Conservation (phyloP, 1,140 invertebrate genomes). For the Choristoneura fumiferana region DNA sequence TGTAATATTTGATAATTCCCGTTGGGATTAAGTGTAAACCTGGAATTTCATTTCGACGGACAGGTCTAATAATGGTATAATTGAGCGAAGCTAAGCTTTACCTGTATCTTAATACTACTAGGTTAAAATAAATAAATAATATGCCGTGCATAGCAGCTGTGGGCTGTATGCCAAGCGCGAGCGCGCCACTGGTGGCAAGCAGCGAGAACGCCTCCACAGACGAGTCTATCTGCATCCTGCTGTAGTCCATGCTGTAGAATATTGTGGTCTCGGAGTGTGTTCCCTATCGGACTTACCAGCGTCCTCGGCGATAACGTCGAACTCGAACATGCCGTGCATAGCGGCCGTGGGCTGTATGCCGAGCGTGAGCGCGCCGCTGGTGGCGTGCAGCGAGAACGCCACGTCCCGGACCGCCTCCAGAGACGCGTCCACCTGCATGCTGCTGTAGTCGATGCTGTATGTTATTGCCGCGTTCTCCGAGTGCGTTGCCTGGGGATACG, state of each 20-base stretch:
- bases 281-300: conserved; percentile 40
- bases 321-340: conserved; percentile 80
- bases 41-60: too few species aligned
- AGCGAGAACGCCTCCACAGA: conserved; percentile 65
- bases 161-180: conserved; percentile 73
- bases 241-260: conserved; percentile 60
- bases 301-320: conserved; percentile 77
- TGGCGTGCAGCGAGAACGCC: conserved; percentile 65
- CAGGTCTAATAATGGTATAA: too few species aligned
- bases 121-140: too few species aligned
- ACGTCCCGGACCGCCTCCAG: conserved; percentile 45
- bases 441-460: conserved; percentile 61
- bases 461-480: conserved; percentile 64
- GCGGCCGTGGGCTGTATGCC: conserved; percentile 69
- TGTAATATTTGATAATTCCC: too few species aligned
- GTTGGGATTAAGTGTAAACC: too few species aligned
- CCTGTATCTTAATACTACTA: too few species aligned
- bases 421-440: conserved; percentile 56
- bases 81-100: too few species aligned
- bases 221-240: conserved; percentile 56
- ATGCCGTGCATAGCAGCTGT: conserved; percentile 76
- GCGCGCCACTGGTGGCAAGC: conserved; percentile 52
- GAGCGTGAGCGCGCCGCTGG: conserved; percentile 63
- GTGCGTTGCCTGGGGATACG: conserved; percentile 71
- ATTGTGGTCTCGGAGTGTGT: conserved; percentile 74